These are phyloP conservation scores for Pandemis cinnamomeana DNA, from an alignment of 2,888 invertebrate species.

Conservation along the genomic window DNA sequence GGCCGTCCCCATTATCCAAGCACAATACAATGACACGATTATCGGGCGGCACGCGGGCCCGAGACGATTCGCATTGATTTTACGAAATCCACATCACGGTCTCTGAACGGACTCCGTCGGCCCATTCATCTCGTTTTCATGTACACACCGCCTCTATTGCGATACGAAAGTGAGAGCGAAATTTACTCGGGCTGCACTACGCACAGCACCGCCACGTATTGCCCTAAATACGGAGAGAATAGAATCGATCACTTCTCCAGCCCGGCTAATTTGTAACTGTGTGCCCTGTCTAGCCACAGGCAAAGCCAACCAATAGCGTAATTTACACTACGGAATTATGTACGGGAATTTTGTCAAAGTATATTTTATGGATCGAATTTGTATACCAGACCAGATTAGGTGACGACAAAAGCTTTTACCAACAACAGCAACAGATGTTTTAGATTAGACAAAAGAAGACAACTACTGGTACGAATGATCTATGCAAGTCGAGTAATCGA, in stretches of 20 bases:
- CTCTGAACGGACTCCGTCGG: slow-evolving; percentile 77
- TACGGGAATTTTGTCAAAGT: background rate
- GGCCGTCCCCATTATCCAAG: slow-evolving; percentile 69
- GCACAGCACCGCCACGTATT: slow-evolving; percentile 64
- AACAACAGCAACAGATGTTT: background rate
- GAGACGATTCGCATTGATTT: slow-evolving; percentile 80
- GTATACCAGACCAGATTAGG: background rate
- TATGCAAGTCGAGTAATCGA: background rate
- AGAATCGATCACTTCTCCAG: slow-evolving; percentile 60
- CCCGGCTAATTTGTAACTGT: slow-evolving; percentile 20
- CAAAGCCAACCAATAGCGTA: background rate
- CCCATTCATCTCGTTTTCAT: slow-evolving; percentile 84
- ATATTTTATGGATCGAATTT: background rate
- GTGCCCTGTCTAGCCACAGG: background rate
- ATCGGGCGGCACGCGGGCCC: slow-evolving; percentile 67
- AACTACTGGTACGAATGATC: background rate
- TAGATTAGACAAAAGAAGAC: background rate
- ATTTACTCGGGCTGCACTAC: slow-evolving; percentile 78
- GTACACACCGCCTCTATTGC: slow-evolving; percentile 77
- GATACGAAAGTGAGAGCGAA: slow-evolving; percentile 83
- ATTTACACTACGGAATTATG: background rate
- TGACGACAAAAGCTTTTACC: background rate
- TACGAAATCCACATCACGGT: slow-evolving; percentile 80
- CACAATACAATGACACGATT: slow-evolving; percentile 77
- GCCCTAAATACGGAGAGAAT: slow-evolving; percentile 73